These are phyloP conservation scores for Smutsia temminckii DNA, from an alignment of 2,797 vertebrate species.

Conservation along the genomic window DNA sequence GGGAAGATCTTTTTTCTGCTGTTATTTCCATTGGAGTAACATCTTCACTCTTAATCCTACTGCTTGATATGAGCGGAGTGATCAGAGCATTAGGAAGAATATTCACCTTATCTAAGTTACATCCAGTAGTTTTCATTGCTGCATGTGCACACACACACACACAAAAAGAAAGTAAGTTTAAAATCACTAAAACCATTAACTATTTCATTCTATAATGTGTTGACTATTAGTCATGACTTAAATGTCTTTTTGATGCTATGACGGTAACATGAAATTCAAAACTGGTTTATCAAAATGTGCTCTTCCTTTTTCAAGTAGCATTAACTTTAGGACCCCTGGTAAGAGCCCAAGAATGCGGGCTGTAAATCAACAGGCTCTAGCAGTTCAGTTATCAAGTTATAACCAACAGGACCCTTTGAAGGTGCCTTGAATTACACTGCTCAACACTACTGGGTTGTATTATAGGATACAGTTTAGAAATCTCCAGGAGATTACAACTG, in stretches of 20 bases:
- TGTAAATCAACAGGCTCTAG: background rate
- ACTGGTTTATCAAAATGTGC: background rate
- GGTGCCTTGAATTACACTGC: background rate
- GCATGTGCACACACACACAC: slow-evolving; percentile 50
- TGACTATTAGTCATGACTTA: slow-evolving; percentile 25
- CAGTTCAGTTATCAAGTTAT: background rate
- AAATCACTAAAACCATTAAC: slow-evolving; percentile 20
- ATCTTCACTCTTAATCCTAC: slow-evolving; percentile 95
- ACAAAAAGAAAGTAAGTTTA: slow-evolving; percentile 14
- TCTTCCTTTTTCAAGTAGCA: background rate
- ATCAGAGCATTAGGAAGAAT: slow-evolving; percentile 90
- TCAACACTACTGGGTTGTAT: background rate
- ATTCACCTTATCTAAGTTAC: slow-evolving; percentile 89
- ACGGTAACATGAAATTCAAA: slow-evolving; percentile 12
- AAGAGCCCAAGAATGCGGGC: background rate
- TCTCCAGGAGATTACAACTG: background rate
- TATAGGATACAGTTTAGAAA: background rate
- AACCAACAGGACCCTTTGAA: background rate
- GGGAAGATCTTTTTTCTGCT: slow-evolving; percentile 89
- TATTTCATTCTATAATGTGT: background rate
- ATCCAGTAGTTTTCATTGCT: slow-evolving; percentile 87
- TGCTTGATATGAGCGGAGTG: slow-evolving; percentile 90
- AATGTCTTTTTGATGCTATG: slow-evolving; percentile 34
- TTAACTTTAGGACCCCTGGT: background rate
- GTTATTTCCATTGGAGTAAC: slow-evolving; percentile 97